Percentiles rank a stretch among this genome's conserved stretches.
Evolutionary conservation across 2,797 vertebrate genomes (phyloP).

Genomic region (Tragelaphus eurycerus): DNA sequence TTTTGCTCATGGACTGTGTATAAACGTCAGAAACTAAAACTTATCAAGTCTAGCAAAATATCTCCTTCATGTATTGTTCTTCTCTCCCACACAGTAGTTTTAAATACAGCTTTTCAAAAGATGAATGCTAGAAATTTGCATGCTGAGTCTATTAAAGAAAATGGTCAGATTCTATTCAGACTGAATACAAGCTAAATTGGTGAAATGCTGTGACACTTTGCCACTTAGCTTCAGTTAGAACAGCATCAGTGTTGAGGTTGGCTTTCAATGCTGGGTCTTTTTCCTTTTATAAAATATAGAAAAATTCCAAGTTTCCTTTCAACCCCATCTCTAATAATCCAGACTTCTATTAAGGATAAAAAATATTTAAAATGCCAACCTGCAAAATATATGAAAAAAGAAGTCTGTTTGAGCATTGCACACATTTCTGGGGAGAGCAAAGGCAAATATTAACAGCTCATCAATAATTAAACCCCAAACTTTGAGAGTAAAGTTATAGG

Average conservation of each 20-base stretch:
- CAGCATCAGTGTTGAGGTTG: background rate
- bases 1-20: background rate
- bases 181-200: slow-evolving; percentile 1
- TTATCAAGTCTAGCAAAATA: slow-evolving; percentile 15
- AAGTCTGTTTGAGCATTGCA: background rate
- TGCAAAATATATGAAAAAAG: background rate
- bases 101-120: slow-evolving; percentile 54
- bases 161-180: slow-evolving; percentile 39
- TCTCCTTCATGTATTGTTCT: slow-evolving; percentile 55
- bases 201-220: background rate
- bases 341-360: background rate
- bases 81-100: slow-evolving; percentile 59
- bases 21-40: slow-evolving; percentile 45
- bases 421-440: background rate
- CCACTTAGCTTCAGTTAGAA: slow-evolving; percentile 12
- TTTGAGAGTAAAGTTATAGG: slow-evolving; percentile 23
- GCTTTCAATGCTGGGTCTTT: background rate
- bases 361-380: background rate
- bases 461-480: background rate
- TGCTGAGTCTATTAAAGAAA: slow-evolving; percentile 63
- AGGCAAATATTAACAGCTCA: background rate
- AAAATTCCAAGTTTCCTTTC: background rate
- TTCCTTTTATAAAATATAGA: background rate
- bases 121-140: slow-evolving; percentile 47
- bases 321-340: background rate